A percentile compares a stretch with the other conserved stretches of the same genome.
Evolutionary conservation across 2,888 invertebrate species (phyloP).

Genomic region (Harpalus rufipes): DNA sequence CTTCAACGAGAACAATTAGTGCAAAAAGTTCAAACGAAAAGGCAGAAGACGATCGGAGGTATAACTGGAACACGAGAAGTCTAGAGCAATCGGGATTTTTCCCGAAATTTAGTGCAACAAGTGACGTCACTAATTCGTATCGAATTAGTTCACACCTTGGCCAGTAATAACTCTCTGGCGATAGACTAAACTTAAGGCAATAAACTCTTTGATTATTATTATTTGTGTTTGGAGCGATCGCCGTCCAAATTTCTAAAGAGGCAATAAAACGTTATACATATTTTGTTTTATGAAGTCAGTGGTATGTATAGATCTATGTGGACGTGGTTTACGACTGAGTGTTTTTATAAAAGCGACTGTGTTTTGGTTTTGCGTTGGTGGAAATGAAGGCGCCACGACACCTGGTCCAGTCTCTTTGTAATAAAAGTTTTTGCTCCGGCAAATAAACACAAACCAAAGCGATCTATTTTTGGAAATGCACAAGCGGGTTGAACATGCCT

Average conservation of each 20-base stretch:
- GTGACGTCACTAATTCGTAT: constrained; percentile 16
- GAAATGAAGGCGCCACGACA: constrained; percentile 42
- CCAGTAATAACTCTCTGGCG: constrained; percentile 11
- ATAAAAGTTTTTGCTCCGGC: constrained; percentile 51
- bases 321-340: constrained; percentile 41
- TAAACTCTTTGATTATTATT: constrained; percentile 50
- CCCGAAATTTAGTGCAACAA: background rate
- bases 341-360: constrained; percentile 45
- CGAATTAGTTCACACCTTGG: constrained; percentile 22
- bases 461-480: constrained; percentile 23
- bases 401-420: constrained; percentile 41
- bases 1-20: constrained; percentile 21
- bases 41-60: too few species aligned
- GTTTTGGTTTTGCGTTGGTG: constrained; percentile 29
- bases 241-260: constrained; percentile 53
- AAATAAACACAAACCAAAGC: constrained; percentile 34
- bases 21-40: background rate
- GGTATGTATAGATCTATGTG: constrained; percentile 46
- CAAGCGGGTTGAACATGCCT: constrained; percentile 35
- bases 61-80: background rate
- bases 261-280: constrained; percentile 59
- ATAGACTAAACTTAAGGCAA: constrained; percentile 48
- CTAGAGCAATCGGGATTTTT: constrained; percentile 6
- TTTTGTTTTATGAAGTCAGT: constrained; percentile 57
- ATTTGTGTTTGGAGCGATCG: constrained; percentile 44